phyloP scores from a whole-genome alignment of 37 sponge, comb jelly and placozoan species.

The Beroe ovata region DNA sequence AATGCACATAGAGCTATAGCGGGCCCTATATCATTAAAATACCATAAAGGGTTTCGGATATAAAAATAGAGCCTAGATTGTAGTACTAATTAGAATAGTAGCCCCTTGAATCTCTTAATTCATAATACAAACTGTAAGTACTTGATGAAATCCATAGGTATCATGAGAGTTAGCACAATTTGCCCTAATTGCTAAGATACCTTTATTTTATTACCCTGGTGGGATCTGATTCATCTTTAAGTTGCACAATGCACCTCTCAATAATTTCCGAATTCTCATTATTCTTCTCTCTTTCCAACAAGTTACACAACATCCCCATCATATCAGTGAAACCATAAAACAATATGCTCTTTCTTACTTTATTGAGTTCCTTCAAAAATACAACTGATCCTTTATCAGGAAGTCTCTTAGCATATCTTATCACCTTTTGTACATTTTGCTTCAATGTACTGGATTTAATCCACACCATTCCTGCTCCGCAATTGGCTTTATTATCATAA shows the following conservation, averaged over 20 bases:
- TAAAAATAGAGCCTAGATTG: too few species aligned
- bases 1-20: too few species aligned
- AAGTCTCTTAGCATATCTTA: constrained; percentile 42
- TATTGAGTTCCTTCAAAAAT: constrained; percentile 54
- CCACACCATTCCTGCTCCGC: constrained; percentile 41
- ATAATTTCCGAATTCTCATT: constrained; percentile 15
- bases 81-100: too few species aligned
- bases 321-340: constrained; percentile 57
- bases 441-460: constrained; percentile 43
- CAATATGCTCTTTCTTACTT: constrained; percentile 15
- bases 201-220: constrained; percentile 9
- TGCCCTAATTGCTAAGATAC: too few species aligned
- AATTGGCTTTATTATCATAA: constrained; percentile 27
- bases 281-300: constrained; percentile 28
- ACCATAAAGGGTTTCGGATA: too few species aligned
- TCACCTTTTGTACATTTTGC: constrained; percentile 40
- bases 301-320: constrained; percentile 44
- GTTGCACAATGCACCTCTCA: constrained; percentile 20
- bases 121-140: too few species aligned
- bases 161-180: too few species aligned
- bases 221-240: constrained; percentile 17
- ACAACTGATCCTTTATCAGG: constrained; percentile 52
- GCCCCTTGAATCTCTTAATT: too few species aligned
- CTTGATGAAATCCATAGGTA: too few species aligned
- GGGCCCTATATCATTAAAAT: too few species aligned